Evolutionary conservation across 1,140 invertebrate species (phyloP).

Genomic region (Zaprionus camerounensis): DNA sequence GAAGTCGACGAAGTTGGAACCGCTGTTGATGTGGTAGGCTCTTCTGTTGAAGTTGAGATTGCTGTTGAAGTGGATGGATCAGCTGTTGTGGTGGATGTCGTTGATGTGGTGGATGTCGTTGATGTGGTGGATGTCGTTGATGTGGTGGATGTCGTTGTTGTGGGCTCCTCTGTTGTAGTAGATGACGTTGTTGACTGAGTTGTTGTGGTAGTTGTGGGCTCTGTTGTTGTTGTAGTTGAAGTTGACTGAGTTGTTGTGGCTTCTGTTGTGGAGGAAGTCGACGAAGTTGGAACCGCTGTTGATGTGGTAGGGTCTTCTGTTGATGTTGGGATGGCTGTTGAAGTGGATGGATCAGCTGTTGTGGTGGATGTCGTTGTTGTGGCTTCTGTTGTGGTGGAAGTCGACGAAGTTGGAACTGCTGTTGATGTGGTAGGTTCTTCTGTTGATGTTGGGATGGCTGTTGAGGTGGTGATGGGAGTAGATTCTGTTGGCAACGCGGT

Average conservation of each 20-base stretch:
- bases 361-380: neutral
- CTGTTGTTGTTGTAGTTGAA: too few species aligned
- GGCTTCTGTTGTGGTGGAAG: neutral
- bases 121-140: neutral
- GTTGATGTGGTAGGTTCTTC: neutral
- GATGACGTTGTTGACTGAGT: neutral
- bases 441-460: conserved; percentile 2
- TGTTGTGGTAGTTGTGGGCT: neutral
- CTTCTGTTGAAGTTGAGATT: conserved; percentile 1
- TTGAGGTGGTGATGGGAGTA: neutral
- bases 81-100: neutral
- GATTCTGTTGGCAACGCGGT: conserved; percentile 1
- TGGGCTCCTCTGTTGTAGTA: neutral
- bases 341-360: neutral
- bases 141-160: neutral
- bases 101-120: neutral
- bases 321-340: neutral
- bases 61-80: neutral
- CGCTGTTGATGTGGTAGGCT: neutral
- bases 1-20: neutral
- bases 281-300: neutral
- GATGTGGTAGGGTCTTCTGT: neutral
- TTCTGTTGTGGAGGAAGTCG: neutral
- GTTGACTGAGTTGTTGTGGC: neutral
- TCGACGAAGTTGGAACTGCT: neutral